A percentile compares a stretch with the other conserved stretches of the same genome.
phyloP scores from a whole-genome alignment of 30 jellyfish, hydroid and myxozoan genomes.

The Aurelia sp. region DNA sequence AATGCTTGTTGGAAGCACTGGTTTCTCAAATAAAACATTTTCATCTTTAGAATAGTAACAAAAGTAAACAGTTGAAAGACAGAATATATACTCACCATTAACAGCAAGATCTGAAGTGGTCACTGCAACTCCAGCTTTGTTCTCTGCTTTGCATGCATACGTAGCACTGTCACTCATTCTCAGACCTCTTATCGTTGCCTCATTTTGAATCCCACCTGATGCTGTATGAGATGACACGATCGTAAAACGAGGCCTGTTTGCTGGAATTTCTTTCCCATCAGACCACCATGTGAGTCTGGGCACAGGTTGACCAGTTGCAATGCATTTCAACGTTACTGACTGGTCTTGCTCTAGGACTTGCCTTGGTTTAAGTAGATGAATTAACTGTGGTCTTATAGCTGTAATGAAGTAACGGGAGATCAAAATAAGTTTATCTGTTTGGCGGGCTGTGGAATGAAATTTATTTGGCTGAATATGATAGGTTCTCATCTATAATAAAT shows the following conservation, averaged over 20 bases:
- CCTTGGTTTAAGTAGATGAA: not conserved
- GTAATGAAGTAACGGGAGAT: not conserved
- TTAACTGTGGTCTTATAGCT: conserved; percentile 45
- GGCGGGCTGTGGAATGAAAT: too few species aligned
- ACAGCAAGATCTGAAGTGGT: conserved; percentile 64
- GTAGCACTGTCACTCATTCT: conserved; percentile 76
- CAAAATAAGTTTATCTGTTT: too few species aligned
- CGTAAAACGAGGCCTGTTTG: conserved; percentile 29
- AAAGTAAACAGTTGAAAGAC: not conserved
- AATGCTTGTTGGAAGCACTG: too few species aligned
- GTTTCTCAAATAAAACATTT: too few species aligned
- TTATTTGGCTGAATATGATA: too few species aligned
- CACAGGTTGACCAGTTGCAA: conserved; percentile 71
- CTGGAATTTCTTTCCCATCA: conserved; percentile 41
- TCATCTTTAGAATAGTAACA: too few species aligned
- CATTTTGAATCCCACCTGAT: conserved; percentile 45
- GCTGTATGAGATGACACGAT: conserved; percentile 4
- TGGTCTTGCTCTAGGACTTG: conserved; percentile 54
- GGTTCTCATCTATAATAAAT: too few species aligned
- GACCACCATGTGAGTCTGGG: conserved; percentile 79
- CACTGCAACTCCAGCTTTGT: conserved; percentile 76
- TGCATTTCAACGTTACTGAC: conserved; percentile 49
- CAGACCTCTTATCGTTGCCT: conserved; percentile 48
- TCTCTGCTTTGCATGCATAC: conserved; percentile 82
- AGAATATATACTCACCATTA: conserved; percentile 45